Evolutionary conservation across 2,113 vertebrate genomes (phyloP).

Genomic region (Pica pica): DNA sequence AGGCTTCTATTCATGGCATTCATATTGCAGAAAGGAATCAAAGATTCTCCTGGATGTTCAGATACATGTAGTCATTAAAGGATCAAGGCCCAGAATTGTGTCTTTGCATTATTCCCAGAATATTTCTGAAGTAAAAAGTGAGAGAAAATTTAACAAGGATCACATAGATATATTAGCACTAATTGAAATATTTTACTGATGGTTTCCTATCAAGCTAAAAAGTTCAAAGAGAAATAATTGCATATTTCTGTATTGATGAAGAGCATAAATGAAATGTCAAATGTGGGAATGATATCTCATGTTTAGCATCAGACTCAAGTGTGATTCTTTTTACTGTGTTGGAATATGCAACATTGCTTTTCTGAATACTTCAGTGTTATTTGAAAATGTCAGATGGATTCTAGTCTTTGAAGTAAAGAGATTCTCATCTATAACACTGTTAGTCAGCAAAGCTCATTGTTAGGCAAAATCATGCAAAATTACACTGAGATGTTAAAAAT

Average conservation of each 20-base stretch:
- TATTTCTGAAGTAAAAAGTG: background rate
- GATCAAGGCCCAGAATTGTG: background rate
- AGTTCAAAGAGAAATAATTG: background rate
- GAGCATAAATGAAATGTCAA: background rate
- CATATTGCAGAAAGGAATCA: background rate
- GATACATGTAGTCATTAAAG: background rate
- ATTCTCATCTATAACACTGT: background rate
- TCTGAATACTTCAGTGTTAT: background rate
- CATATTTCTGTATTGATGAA: background rate
- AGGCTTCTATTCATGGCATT: background rate
- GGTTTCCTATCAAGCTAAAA: background rate
- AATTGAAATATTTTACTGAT: background rate
- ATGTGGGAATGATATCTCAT: background rate
- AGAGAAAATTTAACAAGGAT: background rate
- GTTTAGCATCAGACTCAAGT: background rate
- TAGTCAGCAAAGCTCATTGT: background rate
- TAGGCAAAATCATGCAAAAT: constrained; percentile 8
- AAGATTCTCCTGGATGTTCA: background rate
- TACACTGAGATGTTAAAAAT: background rate
- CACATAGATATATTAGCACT: background rate
- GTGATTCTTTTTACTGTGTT: background rate
- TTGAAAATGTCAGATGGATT: background rate
- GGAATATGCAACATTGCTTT: background rate
- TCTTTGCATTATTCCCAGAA: background rate
- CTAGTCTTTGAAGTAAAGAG: constrained; percentile 5